Evolutionary conservation across 2,888 invertebrate species (phyloP).

Genomic region (Dynastes tityus): DNA sequence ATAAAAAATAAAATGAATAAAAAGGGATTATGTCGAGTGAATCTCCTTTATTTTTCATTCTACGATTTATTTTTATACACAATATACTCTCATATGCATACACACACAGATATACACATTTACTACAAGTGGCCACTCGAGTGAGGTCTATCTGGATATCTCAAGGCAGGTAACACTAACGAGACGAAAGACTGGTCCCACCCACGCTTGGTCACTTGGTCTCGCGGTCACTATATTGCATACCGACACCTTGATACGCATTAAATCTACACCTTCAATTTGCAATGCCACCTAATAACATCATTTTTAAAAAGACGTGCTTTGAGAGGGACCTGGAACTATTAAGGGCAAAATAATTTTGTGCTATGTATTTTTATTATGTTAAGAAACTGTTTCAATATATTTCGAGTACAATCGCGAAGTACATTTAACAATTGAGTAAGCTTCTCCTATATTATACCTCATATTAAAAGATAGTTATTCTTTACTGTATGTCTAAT

Average conservation of each 20-base stretch:
- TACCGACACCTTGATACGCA: slow-evolving; percentile 50
- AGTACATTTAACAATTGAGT: too few relatives aligned
- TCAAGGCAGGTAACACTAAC: slow-evolving; percentile 59
- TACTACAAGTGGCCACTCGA: slow-evolving; percentile 48
- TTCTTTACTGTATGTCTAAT: too few relatives aligned
- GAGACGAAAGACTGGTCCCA: slow-evolving; percentile 57
- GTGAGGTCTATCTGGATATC: slow-evolving; percentile 56
- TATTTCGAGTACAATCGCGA: too few relatives aligned
- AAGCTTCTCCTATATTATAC: too few relatives aligned
- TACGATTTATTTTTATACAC: slow-evolving; percentile 30
- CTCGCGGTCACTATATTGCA: slow-evolving; percentile 55
- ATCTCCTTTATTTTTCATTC: slow-evolving; percentile 3
- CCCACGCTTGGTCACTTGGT: slow-evolving; percentile 60
- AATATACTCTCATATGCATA: too few relatives aligned
- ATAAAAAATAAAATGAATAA: too few relatives aligned
- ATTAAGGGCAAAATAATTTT: too few relatives aligned
- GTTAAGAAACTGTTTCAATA: too few relatives aligned
- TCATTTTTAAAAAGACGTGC: slow-evolving; percentile 5
- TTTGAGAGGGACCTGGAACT: not conserved
- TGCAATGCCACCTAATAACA: slow-evolving; percentile 39
- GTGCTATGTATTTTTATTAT: too few relatives aligned
- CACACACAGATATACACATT: slow-evolving; percentile 1
- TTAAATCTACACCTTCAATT: slow-evolving; percentile 47
- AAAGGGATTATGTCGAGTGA: not conserved
- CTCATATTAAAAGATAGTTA: too few relatives aligned